A percentile compares a stretch with the other conserved stretches of the same genome.
phyloP scores from a whole-genome alignment of 53 echinoderm and acorn worm species.

The Antedon mediterranea region DNA sequence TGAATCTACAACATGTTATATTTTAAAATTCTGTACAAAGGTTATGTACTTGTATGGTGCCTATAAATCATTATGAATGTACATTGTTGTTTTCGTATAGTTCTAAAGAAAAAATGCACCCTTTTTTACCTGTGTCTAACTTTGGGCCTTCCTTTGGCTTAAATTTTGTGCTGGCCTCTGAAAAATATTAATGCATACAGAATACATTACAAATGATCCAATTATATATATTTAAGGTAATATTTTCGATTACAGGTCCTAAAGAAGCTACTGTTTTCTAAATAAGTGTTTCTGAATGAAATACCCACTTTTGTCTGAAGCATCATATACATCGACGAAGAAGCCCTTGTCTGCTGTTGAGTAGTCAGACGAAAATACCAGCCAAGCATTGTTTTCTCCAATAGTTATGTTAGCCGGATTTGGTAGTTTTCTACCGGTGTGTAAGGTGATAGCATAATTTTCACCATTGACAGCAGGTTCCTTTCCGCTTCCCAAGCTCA shows the following conservation, averaged over 20 bases:
- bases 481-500: slow-evolving; percentile 51
- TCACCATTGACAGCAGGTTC: slow-evolving; percentile 55
- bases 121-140: slow-evolving; percentile 41
- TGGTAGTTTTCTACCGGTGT: slow-evolving; percentile 33
- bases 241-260: too few relatives aligned
- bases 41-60: too few relatives aligned
- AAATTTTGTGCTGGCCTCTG: slow-evolving; percentile 41
- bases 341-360: slow-evolving; percentile 64
- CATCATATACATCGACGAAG: slow-evolving; percentile 60
- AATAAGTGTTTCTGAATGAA: not conserved
- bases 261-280: too few relatives aligned
- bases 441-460: slow-evolving; percentile 49
- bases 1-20: too few relatives aligned
- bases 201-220: too few relatives aligned
- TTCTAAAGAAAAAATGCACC: not conserved
- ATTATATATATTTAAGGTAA: too few relatives aligned
- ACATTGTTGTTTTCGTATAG: too few relatives aligned
- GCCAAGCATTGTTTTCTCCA: slow-evolving; percentile 37
- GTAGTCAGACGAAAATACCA: slow-evolving; percentile 57
- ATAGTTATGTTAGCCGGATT: slow-evolving; percentile 38
- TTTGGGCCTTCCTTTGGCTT: slow-evolving; percentile 12
- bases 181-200: not conserved
- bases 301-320: slow-evolving; percentile 36
- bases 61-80: too few relatives aligned
- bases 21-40: too few relatives aligned